Conservation (phyloP, 2,113 vertebrate genomes). For the Triplophysa siluroides region DNA sequence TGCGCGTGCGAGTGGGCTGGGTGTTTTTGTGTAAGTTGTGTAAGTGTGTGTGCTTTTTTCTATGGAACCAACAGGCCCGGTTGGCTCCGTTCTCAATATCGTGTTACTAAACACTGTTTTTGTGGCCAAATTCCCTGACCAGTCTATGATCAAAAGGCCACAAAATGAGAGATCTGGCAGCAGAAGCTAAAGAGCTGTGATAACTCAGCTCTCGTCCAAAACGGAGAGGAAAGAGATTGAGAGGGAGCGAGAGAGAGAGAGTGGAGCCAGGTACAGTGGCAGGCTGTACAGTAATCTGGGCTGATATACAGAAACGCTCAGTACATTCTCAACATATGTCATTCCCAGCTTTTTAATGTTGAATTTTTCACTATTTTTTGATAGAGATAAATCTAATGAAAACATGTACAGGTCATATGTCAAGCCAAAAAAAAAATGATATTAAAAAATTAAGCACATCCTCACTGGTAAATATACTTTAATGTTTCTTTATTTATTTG, state of each 20-base stretch:
- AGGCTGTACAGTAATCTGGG: neutral
- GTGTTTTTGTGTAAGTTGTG: constrained; percentile 14
- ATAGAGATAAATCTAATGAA: too few species aligned
- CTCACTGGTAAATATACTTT: too few species aligned
- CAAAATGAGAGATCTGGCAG: constrained; percentile 47
- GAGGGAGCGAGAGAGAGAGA: constrained; percentile 1
- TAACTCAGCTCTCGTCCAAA: neutral
- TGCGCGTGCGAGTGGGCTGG: constrained; percentile 6
- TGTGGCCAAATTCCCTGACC: constrained; percentile 49
- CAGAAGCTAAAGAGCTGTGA: constrained; percentile 3
- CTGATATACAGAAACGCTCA: neutral
- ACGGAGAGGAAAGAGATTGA: constrained; percentile 14
- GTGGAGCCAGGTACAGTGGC: neutral
- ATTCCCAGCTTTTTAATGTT: too few species aligned
- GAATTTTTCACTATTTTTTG: too few species aligned
- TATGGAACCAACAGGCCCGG: constrained; percentile 13
- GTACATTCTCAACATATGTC: neutral
- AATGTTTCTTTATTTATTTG: too few species aligned
- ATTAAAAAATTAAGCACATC: too few species aligned
- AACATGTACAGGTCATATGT: neutral
- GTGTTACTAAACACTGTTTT: constrained; percentile 55
- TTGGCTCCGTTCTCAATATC: constrained; percentile 46
- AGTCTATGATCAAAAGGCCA: constrained; percentile 51
- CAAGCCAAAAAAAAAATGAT: neutral
- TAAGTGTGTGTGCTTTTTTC: neutral